These are phyloP conservation scores for Caenorhabditis uteleia DNA, from an alignment of 2,888 invertebrate genomes.

Conservation along the genomic window DNA sequence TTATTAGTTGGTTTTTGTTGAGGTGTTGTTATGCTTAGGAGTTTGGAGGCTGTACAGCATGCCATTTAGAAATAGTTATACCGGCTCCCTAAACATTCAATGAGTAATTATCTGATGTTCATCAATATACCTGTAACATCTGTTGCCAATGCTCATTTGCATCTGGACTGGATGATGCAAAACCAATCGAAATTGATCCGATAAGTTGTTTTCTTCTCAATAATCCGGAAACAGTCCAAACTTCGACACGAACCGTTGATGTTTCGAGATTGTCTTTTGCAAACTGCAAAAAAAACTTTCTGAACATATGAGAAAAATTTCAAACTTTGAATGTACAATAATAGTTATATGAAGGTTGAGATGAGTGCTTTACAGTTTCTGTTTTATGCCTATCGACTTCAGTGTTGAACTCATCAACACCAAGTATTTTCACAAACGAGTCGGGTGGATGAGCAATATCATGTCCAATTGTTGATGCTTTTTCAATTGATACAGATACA, in stretches of 20 bases:
- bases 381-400: conserved; percentile 58
- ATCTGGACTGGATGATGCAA: conserved; percentile 51
- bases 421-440: conserved; percentile 56
- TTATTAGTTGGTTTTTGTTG: not conserved
- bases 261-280: conserved; percentile 50
- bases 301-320: not conserved
- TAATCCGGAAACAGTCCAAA: conserved; percentile 55
- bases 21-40: no score
- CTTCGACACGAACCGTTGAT: conserved; percentile 53
- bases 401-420: conserved; percentile 49
- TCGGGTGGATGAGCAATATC: conserved; percentile 43
- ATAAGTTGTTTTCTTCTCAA: conserved; percentile 55
- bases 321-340: conserved; percentile 44
- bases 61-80: conserved; percentile 65
- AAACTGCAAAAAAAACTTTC: conserved; percentile 55
- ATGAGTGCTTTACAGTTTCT: conserved; percentile 49
- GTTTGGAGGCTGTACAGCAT: conserved; percentile 40
- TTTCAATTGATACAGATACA: conserved; percentile 53
- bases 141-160: conserved; percentile 65
- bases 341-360: conserved; percentile 54
- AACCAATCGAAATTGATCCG: conserved; percentile 56
- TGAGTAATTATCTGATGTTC: not conserved
- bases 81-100: conserved; percentile 49
- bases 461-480: conserved; percentile 39
- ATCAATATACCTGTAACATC: conserved; percentile 55